Evolutionary conservation across 2,113 vertebrate species (phyloP).

Genomic region (Myiagra hebetior): DNA sequence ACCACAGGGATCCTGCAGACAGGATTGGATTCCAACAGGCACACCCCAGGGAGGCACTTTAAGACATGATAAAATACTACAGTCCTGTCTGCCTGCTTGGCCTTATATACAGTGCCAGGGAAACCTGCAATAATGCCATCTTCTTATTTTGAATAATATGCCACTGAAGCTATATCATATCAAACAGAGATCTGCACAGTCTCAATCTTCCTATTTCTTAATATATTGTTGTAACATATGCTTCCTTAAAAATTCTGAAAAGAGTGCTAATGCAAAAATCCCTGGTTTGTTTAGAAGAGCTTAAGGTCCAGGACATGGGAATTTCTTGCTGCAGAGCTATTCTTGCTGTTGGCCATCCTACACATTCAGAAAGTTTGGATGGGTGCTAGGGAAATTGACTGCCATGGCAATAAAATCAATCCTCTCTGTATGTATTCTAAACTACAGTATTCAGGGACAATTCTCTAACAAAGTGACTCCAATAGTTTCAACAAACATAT

Average conservation of each 20-base stretch:
- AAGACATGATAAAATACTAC: neutral
- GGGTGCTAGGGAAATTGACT: neutral
- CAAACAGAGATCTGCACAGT: neutral
- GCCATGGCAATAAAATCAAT: neutral
- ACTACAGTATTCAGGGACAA: neutral
- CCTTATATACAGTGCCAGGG: neutral
- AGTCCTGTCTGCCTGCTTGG: neutral
- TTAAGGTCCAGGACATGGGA: neutral
- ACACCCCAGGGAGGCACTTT: conserved; percentile 27
- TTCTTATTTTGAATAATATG: neutral
- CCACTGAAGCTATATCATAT: neutral
- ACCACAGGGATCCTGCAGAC: neutral
- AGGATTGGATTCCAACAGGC: conserved; percentile 4
- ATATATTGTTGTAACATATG: neutral
- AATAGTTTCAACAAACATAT: neutral
- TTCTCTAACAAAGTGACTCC: neutral
- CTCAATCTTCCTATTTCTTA: neutral
- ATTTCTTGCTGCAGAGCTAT: neutral
- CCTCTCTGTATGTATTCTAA: neutral
- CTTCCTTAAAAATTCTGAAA: neutral
- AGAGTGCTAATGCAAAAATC: neutral
- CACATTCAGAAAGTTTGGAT: neutral
- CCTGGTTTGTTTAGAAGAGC: neutral
- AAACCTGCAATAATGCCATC: neutral
- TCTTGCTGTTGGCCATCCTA: neutral